Evolutionary conservation across 92 coral and sea anemone species (phyloP), one percentile per base, ranked within the genome.

Genomic region (Parazoanthus swiftii): DNA sequence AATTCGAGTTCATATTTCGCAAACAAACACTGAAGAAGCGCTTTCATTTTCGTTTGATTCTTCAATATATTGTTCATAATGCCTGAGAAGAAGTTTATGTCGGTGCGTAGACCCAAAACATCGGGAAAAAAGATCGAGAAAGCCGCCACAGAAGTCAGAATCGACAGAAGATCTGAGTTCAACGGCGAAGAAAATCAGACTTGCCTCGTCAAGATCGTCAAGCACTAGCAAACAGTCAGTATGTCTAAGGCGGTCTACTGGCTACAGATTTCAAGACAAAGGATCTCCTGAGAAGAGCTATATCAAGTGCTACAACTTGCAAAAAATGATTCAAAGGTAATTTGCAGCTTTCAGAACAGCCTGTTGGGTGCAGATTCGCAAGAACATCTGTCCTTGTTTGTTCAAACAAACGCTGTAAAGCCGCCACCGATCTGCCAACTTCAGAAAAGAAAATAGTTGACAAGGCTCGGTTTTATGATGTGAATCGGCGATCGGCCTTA

Each of bases 281-380:
- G 83, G 10, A n/a, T 6, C 51, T 46, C 8, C 10, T 46, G 8
- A 46, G 8, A 46, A 3, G 10, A 1, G 51, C 51, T 0, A 6
- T 46, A 6, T 3, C 0, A 8, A 5, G 8, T 46, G 51, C 51
- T 5, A 1, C 51, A 3, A 11, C 8, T 11, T 46, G 51, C 51
- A 46, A 11, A 46, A 46, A 46, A 5, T 6, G 51, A 1, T 9
- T 46, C 1, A 46, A 85, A 59, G 91, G 90, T 48, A 86, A 74
- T 86, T 51, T 86, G 56, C 87, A 70, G 70, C 80, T 90, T 15
- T 86, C 36, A 25, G 92, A 90, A 51, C 66, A 85, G 33, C 89
- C 82, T 16, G n/a, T 46, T 33, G 89, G 89, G 68, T 90, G 92
- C 80, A 89, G 92, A 51, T 21, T 90, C 80, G 89, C 89, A 36